Evolutionary conservation across 2,888 invertebrate species (phyloP).

Genomic region (Brenthis daphne): DNA sequence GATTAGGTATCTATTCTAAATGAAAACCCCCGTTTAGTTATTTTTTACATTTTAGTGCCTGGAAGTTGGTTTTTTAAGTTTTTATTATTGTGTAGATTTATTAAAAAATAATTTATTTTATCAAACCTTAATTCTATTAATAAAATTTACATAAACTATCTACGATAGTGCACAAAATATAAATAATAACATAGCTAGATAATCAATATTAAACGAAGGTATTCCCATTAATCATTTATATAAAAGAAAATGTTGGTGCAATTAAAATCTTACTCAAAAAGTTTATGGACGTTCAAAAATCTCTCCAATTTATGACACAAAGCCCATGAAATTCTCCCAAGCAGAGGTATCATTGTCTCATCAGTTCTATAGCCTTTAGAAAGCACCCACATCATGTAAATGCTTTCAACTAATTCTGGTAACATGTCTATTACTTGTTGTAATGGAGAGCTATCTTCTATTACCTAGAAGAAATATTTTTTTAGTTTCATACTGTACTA

Average conservation of each 20-base stretch:
- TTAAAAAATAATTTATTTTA: too few relatives aligned
- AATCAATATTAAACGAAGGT: too few relatives aligned
- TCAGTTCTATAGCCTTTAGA: constrained; percentile 92
- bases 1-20: too few relatives aligned
- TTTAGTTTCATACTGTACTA: background rate
- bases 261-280: constrained; percentile 86
- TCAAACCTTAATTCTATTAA: background rate
- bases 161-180: too few relatives aligned
- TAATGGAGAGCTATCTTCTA: constrained; percentile 87
- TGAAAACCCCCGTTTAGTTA: too few relatives aligned
- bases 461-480: constrained; percentile 76
- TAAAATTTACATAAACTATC: background rate
- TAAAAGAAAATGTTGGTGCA: background rate
- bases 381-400: constrained; percentile 95
- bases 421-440: constrained; percentile 87
- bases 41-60: too few relatives aligned
- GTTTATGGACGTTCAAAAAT: constrained; percentile 85
- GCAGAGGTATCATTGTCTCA: constrained; percentile 91
- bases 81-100: too few relatives aligned
- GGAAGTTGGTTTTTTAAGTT: too few relatives aligned
- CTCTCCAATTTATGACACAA: constrained; percentile 89
- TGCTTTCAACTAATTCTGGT: constrained; percentile 90
- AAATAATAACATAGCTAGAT: too few relatives aligned
- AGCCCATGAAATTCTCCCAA: constrained; percentile 92
- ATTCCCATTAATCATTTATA: too few relatives aligned